Percentiles rank a stretch among this genome's conserved stretches.
Conservation (phyloP, 2,797 vertebrate genomes). For the Lindbergichthys nudifrons region DNA sequence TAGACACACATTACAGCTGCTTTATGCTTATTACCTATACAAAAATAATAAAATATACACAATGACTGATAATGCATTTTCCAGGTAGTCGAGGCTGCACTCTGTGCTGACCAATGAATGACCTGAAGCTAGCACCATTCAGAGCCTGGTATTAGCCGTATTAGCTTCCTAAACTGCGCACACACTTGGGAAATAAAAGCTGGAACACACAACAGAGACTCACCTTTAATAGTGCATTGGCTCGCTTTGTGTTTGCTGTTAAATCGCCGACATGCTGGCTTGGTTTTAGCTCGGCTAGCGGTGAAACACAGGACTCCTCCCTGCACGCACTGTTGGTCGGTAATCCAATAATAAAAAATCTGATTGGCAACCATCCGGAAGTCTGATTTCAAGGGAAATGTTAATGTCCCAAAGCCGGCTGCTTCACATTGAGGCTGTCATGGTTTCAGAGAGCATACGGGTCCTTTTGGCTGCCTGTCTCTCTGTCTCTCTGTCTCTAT, state of each 20-base stretch:
- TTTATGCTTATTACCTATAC: not conserved
- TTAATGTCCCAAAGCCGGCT: constrained; percentile 3
- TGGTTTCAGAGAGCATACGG: constrained; percentile 16
- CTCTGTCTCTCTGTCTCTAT: constrained; percentile 77
- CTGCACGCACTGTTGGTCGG: constrained; percentile 58
- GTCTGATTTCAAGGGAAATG: constrained; percentile 48
- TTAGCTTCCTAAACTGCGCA: constrained; percentile 25
- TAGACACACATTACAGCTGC: not conserved
- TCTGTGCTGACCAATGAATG: constrained; percentile 27
- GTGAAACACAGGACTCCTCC: constrained; percentile 72
- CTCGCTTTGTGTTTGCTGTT: constrained; percentile 53
- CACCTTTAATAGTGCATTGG: constrained; percentile 75
- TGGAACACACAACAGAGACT: constrained; percentile 20
- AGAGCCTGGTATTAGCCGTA: constrained; percentile 14
- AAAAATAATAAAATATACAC: too few relatives aligned
- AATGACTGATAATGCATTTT: not conserved
- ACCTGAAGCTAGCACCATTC: constrained; percentile 18
- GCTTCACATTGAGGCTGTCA: constrained; percentile 44
- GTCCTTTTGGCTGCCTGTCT: constrained; percentile 64
- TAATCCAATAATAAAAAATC: constrained; percentile 72
- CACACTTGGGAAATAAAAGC: not conserved
- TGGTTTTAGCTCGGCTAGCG: constrained; percentile 45
- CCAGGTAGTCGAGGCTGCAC: not conserved
- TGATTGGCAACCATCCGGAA: constrained; percentile 43
- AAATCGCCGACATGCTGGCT: constrained; percentile 60